Evolutionary conservation across 2,888 invertebrate species (phyloP).

Genomic region (Ophion obscuratus): DNA sequence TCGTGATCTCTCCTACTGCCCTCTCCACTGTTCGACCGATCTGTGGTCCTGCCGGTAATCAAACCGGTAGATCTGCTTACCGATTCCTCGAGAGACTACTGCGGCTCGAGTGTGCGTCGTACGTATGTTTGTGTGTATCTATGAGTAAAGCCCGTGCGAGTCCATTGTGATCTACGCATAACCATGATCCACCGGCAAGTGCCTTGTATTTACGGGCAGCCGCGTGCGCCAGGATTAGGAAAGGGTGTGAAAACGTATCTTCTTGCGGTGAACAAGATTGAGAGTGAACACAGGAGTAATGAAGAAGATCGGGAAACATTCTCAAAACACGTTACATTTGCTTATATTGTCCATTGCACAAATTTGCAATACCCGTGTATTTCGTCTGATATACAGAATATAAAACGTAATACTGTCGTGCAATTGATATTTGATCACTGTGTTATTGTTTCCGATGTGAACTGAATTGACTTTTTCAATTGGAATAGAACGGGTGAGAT

Average conservation of each 20-base stretch:
- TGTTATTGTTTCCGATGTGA: no score
- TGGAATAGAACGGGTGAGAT: no score
- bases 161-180: conserved; percentile 69
- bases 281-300: no score
- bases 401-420: no score
- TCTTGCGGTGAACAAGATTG: no score
- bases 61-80: conserved; percentile 75
- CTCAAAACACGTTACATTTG: no score
- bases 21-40: conserved; percentile 35
- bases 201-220: conserved; percentile 72
- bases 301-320: no score
- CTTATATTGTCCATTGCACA: no score
- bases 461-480: no score
- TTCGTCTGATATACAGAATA: no score
- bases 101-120: background rate
- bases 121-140: conserved; percentile 14
- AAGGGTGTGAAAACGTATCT: conserved; percentile 64
- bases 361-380: no score
- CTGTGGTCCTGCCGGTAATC: conserved; percentile 72
- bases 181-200: conserved; percentile 68
- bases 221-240: conserved; percentile 67
- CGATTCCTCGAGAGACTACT: conserved; percentile 44
- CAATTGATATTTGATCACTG: no score
- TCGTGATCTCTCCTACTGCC: conserved; percentile 39
- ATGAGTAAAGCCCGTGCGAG: conserved; percentile 28